Conservation (phyloP, 1,140 invertebrate species). For the Alviniconcha marisindica region DNA sequence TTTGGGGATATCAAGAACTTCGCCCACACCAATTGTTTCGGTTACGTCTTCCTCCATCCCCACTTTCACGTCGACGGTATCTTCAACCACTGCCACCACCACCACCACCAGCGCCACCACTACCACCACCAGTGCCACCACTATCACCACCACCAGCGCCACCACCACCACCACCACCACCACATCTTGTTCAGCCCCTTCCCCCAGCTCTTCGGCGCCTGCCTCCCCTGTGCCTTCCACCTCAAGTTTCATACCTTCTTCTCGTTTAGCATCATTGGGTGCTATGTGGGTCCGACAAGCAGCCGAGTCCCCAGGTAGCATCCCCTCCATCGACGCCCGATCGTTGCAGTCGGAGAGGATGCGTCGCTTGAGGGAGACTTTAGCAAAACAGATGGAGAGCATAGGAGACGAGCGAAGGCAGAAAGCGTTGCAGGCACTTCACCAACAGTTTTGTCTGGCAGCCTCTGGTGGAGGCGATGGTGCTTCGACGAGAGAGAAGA, state of each 20-base stretch:
- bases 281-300: conserved; percentile 30
- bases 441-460: too few species aligned
- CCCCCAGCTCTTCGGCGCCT: background rate
- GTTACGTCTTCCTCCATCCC: too few species aligned
- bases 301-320: conserved; percentile 14
- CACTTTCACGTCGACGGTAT: too few species aligned
- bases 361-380: background rate
- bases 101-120: background rate
- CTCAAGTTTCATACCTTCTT: background rate
- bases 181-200: background rate
- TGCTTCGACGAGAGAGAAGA: too few species aligned
- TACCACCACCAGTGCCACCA: background rate
- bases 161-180: background rate
- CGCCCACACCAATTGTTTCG: too few species aligned
- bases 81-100: background rate
- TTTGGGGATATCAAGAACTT: background rate
- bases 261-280: conserved; percentile 20
- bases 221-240: conserved; percentile 6
- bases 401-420: conserved; percentile 19
- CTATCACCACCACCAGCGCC: background rate
- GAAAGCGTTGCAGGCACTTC: conserved; percentile 30
- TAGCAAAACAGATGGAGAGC: conserved; percentile 24
- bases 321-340: background rate
- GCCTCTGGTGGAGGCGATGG: too few species aligned
- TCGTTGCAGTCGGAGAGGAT: conserved; percentile 29